phyloP scores from a whole-genome alignment of 2,888 invertebrate species.

The Lissonota sp. region DNA sequence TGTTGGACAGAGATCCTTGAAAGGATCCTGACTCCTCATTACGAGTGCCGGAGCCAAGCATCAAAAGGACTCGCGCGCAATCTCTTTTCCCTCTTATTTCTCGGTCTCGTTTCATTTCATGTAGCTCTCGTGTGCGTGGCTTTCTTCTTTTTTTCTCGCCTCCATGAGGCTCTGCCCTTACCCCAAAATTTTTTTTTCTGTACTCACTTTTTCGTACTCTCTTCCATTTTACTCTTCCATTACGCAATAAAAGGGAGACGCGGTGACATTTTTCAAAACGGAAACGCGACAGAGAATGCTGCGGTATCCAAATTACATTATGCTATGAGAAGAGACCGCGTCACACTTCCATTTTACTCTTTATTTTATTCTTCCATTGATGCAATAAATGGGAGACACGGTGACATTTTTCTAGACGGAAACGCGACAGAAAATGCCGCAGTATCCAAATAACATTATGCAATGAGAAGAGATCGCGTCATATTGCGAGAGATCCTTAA shows the following conservation, averaged over 20 bases:
- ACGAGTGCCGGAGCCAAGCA: slow-evolving; percentile 70
- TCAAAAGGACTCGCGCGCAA: slow-evolving; percentile 74
- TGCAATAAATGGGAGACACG: slow-evolving; percentile 35
- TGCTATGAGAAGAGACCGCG: neutral
- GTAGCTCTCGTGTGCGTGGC: neutral
- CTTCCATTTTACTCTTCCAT: too few species aligned
- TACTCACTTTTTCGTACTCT: slow-evolving; percentile 31
- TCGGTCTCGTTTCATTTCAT: slow-evolving; percentile 14
- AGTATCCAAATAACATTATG: neutral
- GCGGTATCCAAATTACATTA: neutral
- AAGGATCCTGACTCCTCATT: slow-evolving; percentile 82
- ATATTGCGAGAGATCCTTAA: neutral
- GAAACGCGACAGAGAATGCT: slow-evolving; percentile 4
- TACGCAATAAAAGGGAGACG: slow-evolving; percentile 43
- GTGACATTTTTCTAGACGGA: neutral
- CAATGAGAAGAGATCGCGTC: neutral
- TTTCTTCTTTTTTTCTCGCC: slow-evolving; percentile 62
- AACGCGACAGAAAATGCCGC: slow-evolving; percentile 7
- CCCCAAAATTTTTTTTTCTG: neutral
- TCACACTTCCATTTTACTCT: too few species aligned
- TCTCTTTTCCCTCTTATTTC: slow-evolving; percentile 46
- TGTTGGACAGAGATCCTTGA: slow-evolving; percentile 76
- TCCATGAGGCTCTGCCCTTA: slow-evolving; percentile 37
- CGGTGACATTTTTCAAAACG: neutral
- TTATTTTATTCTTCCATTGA: too few species aligned